Conservation (phyloP, 2,113 vertebrate genomes). For the Argyrosomus japonicus region DNA sequence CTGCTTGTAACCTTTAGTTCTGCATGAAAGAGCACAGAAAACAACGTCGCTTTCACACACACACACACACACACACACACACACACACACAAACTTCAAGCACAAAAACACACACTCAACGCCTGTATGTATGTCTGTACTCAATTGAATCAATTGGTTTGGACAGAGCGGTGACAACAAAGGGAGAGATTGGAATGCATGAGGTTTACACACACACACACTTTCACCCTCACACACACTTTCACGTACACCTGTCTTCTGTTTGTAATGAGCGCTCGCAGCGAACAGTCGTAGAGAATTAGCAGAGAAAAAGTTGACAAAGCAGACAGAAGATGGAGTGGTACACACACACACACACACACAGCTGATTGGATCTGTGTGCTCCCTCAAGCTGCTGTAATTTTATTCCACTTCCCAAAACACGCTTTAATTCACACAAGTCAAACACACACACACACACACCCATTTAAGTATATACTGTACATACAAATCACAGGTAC, state of each 20-base stretch:
- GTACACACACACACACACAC: not conserved
- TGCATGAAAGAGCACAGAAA: constrained; percentile 51
- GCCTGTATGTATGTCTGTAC: not conserved
- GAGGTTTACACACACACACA: not conserved
- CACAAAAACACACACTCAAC: not conserved
- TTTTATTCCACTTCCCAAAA: constrained; percentile 8
- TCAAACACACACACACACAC: not conserved
- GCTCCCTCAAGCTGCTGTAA: constrained; percentile 16
- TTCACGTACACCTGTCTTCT: not conserved
- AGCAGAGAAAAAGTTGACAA: constrained; percentile 29
- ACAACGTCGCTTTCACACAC: constrained; percentile 3
- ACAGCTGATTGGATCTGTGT: constrained; percentile 4
- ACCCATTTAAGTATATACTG: not conserved
- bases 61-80: constrained; percentile 22
- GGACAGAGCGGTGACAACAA: constrained; percentile 36
- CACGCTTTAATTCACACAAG: not conserved
- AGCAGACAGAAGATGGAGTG: constrained; percentile 7
- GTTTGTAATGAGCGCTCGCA: constrained; percentile 20
- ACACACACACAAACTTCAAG: constrained; percentile 17
- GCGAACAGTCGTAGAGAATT: constrained; percentile 43
- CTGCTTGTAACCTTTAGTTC: constrained; percentile 54
- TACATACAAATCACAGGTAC: not conserved
- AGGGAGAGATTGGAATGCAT: constrained; percentile 40
- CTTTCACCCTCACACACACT: not conserved
- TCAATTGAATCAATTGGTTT: constrained; percentile 29